Evolutionary conservation across 2,888 invertebrate genomes (phyloP).

Genomic region (Thymelicus lineola): DNA sequence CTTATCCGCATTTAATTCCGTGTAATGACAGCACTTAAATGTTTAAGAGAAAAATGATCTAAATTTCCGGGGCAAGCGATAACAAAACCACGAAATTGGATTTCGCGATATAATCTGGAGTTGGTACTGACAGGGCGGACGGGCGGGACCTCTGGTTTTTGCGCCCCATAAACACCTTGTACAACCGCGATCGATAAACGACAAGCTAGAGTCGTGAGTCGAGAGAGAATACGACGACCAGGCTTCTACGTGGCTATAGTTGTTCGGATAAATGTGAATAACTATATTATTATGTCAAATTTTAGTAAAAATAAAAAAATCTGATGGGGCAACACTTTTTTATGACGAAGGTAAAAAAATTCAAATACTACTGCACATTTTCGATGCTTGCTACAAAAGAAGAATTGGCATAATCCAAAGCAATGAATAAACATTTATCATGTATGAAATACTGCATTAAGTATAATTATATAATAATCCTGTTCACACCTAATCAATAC

Average conservation of each 20-base stretch:
- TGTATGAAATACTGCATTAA: no score
- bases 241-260: no score
- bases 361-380: no score
- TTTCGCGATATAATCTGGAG: constrained; percentile 80
- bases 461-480: no score
- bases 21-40: constrained; percentile 44
- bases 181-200: constrained; percentile 4
- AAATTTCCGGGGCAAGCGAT: constrained; percentile 74
- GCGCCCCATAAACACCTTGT: constrained; percentile 38
- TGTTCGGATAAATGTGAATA: no score
- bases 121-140: constrained; percentile 56
- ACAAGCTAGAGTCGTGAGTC: not conserved
- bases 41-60: constrained; percentile 69
- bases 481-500: no score
- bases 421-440: not conserved
- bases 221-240: no score
- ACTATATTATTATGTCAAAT: no score
- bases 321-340: no score
- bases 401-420: not conserved
- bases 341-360: no score
- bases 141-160: constrained; percentile 52
- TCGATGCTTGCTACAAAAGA: no score
- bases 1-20: constrained; percentile 16
- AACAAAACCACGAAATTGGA: constrained; percentile 84
- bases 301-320: no score